phyloP scores from a whole-genome alignment of 2,888 invertebrate species.

The Cephus spinipes region DNA sequence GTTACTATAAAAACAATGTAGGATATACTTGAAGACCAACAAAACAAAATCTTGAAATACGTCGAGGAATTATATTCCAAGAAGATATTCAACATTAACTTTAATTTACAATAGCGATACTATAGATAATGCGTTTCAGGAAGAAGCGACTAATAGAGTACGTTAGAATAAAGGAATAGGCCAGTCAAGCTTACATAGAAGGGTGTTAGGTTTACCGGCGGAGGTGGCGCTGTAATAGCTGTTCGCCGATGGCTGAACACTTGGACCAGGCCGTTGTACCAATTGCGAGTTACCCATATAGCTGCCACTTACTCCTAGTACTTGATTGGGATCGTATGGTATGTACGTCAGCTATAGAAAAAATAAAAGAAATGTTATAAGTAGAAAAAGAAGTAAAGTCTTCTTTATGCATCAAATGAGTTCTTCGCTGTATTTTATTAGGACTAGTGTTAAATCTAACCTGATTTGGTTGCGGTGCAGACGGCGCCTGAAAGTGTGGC shows the following conservation, averaged over 20 bases:
- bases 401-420: background rate
- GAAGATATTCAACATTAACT: background rate
- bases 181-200: slow-evolving; percentile 46
- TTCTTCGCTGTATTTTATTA: background rate
- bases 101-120: background rate
- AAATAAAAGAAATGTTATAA: slow-evolving; percentile 12
- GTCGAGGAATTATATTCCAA: background rate
- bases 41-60: background rate
- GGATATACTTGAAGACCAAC: background rate
- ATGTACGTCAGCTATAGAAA: slow-evolving; percentile 70
- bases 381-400: background rate
- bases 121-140: background rate
- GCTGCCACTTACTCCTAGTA: slow-evolving; percentile 69
- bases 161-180: slow-evolving; percentile 32
- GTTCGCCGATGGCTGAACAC: slow-evolving; percentile 63
- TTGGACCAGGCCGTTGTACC: slow-evolving; percentile 72
- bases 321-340: slow-evolving; percentile 72
- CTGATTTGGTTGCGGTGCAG: slow-evolving; percentile 70
- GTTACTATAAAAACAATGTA: background rate
- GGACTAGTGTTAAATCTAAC: slow-evolving; percentile 36
- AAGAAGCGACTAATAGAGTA: slow-evolving; percentile 23
- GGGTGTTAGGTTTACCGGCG: slow-evolving; percentile 55
- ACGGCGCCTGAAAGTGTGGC: slow-evolving; percentile 69
- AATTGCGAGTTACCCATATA: slow-evolving; percentile 75
- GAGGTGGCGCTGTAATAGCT: slow-evolving; percentile 64